Conservation (phyloP, 2,797 vertebrate genomes). For the Lacerta bilineata region DNA sequence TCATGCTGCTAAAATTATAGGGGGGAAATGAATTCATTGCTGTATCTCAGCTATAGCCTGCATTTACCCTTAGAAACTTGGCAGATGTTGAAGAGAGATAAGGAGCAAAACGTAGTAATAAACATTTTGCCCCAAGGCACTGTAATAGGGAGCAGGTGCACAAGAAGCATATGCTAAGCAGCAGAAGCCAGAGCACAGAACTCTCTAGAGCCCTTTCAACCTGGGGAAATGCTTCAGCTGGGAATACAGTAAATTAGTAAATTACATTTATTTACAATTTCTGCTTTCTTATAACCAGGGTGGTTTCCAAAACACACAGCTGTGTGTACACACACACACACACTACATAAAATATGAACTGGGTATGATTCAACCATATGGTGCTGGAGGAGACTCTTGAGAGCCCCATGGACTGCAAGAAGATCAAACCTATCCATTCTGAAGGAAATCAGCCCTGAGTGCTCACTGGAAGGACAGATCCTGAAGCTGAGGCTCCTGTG, state of each 20-base stretch:
- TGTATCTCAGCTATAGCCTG: conserved; percentile 10
- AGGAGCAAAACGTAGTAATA: conserved; percentile 63
- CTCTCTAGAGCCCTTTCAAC: accelerated
- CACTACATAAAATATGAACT: too few relatives aligned
- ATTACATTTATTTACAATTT: not conserved
- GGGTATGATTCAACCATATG: too few relatives aligned
- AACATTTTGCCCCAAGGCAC: conserved; percentile 51
- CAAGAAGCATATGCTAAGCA: conserved; percentile 56
- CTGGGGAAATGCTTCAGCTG: conserved; percentile 27
- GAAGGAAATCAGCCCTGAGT: too few relatives aligned
- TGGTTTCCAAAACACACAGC: not conserved
- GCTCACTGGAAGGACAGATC: too few relatives aligned
- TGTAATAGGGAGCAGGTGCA: conserved; percentile 68
- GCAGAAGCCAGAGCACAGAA: conserved; percentile 42
- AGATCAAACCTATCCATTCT: too few relatives aligned
- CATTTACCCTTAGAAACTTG: conserved; percentile 39
- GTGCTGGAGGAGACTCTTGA: too few relatives aligned
- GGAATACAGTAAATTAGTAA: conserved; percentile 38
- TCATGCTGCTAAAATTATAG: accelerated
- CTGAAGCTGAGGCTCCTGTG: too few relatives aligned
- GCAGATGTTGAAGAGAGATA: conserved; percentile 63
- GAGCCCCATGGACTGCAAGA: too few relatives aligned
- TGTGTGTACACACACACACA: too few relatives aligned
- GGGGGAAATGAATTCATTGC: not conserved
- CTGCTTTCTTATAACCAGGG: not conserved